Conservation (phyloP, 2,888 invertebrate species). For the Sturmia bella region DNA sequence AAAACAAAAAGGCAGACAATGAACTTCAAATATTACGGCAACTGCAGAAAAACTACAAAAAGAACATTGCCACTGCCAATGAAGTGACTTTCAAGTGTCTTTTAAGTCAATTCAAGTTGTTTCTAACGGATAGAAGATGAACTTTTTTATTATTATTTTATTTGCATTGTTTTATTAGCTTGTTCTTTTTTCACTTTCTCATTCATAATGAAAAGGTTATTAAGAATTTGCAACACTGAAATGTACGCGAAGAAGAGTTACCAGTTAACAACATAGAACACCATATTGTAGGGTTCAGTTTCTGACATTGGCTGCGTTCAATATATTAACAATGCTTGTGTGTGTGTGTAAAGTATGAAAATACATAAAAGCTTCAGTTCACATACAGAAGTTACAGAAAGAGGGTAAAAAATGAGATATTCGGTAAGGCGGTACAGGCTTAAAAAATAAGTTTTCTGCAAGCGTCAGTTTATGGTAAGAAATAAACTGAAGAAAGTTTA, state of each 20-base stretch:
- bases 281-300: no score
- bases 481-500: no score
- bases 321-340: no score
- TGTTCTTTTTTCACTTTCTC: neutral
- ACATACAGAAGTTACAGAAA: no score
- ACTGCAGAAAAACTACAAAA: neutral
- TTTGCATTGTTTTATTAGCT: conserved; percentile 34
- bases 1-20: conserved; percentile 46
- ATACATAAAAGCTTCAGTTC: no score
- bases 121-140: conserved; percentile 8
- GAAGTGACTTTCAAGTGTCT: conserved; percentile 70
- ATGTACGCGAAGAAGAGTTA: neutral
- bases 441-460: no score
- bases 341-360: no score
- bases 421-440: no score
- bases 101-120: conserved; percentile 58
- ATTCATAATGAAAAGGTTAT: conserved; percentile 10
- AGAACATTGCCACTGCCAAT: conserved; percentile 22
- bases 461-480: no score
- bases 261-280: neutral
- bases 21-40: conserved; percentile 51
- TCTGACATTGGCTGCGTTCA: no score
- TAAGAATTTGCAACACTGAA: neutral
- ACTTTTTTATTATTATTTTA: conserved; percentile 53
- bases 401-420: no score